These are phyloP conservation scores for Nomia melanderi DNA, from an alignment of 1,140 invertebrate genomes.

Conservation along the genomic window DNA sequence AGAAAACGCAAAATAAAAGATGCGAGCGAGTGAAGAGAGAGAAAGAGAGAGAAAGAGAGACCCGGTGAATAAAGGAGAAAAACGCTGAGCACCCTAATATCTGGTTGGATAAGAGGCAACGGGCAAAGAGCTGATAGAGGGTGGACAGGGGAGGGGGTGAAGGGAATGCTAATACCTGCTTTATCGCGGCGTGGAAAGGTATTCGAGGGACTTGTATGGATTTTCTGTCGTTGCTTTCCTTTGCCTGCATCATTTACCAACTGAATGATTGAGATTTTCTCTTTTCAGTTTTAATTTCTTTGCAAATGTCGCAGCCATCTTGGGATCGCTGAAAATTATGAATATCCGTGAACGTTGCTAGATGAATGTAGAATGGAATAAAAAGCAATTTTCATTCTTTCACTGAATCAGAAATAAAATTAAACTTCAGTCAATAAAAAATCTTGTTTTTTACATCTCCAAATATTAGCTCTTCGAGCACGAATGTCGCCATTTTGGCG, in stretches of 20 bases:
- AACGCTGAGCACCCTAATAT: constrained; percentile 42
- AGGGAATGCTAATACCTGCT: constrained; percentile 44
- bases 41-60: background rate
- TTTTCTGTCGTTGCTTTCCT: constrained; percentile 22
- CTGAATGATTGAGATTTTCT: background rate
- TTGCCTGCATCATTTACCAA: constrained; percentile 7
- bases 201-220: constrained; percentile 46
- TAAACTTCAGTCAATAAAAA: no score
- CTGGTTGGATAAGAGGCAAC: constrained; percentile 8
- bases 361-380: no score
- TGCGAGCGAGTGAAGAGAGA: background rate
- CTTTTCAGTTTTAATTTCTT: no score
- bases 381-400: no score
- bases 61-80: background rate
- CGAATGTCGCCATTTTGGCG: no score
- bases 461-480: no score
- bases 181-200: constrained; percentile 29
- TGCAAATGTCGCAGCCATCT: no score
- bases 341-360: no score
- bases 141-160: background rate
- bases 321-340: no score
- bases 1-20: constrained; percentile 46
- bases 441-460: no score
- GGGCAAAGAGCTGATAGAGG: background rate
- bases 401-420: no score